Conservation (phyloP, 53 echinoderm and acorn worm genomes). For the Echinometra lucunter region DNA sequence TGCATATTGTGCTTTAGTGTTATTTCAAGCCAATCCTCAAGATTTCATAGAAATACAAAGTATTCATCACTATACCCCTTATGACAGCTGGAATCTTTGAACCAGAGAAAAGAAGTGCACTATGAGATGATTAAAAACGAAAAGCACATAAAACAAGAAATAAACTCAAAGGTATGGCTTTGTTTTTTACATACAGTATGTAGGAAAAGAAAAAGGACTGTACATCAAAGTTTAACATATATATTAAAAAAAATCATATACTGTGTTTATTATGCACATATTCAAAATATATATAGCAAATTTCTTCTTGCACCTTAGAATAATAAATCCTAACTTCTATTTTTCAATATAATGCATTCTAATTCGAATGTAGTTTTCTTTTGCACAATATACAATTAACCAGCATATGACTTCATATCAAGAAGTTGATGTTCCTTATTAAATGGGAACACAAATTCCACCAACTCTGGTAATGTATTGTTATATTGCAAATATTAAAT, state of each 20-base stretch:
- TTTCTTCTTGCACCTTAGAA: constrained; percentile 62
- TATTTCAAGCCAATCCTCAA: constrained; percentile 59
- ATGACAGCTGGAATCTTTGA: constrained; percentile 29
- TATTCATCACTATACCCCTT: constrained; percentile 3
- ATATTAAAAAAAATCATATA: constrained; percentile 63
- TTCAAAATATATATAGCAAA: constrained; percentile 71
- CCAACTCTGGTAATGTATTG: background rate
- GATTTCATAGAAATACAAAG: constrained; percentile 57
- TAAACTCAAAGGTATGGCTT: constrained; percentile 35
- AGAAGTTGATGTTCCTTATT: background rate
- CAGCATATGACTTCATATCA: constrained; percentile 1
- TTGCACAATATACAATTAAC: constrained; percentile 61
- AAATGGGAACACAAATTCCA: background rate
- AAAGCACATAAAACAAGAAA: constrained; percentile 32
- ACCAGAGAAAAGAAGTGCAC: constrained; percentile 41
- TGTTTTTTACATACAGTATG: constrained; percentile 31
- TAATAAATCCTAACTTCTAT: constrained; percentile 43
- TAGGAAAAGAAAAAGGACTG: constrained; percentile 49
- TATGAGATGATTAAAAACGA: constrained; percentile 1
- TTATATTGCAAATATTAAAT: constrained; percentile 36
- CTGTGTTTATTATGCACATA: constrained; percentile 55
- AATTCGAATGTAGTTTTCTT: constrained; percentile 35
- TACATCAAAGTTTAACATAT: constrained; percentile 30
- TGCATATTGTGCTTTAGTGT: constrained; percentile 67
- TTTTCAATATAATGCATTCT: constrained; percentile 58